phyloP scores from a whole-genome alignment of 2,113 vertebrate species.

The Arenaria interpres region DNA sequence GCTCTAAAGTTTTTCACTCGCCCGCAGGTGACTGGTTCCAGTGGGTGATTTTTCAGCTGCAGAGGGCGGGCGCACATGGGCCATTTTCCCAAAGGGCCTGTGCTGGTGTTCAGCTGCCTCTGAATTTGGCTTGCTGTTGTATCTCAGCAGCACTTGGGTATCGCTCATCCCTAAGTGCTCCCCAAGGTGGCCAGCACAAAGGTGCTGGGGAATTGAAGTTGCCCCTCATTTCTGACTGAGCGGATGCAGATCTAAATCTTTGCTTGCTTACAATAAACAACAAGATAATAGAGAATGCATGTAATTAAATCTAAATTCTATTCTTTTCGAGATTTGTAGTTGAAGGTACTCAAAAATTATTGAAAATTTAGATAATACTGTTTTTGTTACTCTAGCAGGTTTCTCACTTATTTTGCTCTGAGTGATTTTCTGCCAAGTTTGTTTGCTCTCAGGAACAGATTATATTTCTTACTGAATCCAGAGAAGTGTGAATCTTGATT shows the following conservation, averaged over 20 bases:
- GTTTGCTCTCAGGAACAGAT: neutral
- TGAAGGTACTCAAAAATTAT: neutral
- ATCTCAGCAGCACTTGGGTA: neutral
- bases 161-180: neutral
- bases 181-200: neutral
- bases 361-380: neutral
- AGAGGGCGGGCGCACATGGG: rapidly evolving
- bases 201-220: neutral
- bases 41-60: neutral
- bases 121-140: neutral
- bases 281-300: neutral
- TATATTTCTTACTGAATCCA: neutral
- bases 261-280: neutral
- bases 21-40: neutral
- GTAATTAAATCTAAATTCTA: neutral
- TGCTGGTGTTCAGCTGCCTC: neutral
- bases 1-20: neutral
- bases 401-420: neutral
- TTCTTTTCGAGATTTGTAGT: neutral
- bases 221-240: neutral
- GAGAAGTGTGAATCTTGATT: neutral
- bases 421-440: neutral
- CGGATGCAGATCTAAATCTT: neutral
- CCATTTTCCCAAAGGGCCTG: neutral
- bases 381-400: neutral